A percentile compares a stretch with the other conserved stretches of the same genome.
phyloP scores from a whole-genome alignment of 2,888 invertebrate genomes.

The Chydorus sphaericus region DNA sequence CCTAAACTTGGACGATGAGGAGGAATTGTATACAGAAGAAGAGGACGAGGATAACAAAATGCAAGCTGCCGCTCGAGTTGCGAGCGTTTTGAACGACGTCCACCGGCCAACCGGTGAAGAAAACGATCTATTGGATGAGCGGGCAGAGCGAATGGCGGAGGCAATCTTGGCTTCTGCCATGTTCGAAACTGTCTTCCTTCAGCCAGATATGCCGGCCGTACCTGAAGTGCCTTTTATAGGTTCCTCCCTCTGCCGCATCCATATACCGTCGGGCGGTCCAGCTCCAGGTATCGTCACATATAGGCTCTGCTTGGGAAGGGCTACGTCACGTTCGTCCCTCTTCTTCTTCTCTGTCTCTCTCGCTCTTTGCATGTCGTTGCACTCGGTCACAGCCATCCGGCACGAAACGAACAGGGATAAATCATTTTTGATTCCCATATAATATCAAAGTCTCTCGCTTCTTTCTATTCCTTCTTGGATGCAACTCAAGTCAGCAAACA shows the following conservation, averaged over 20 bases:
- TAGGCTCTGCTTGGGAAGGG: too few relatives aligned
- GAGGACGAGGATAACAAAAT: slow-evolving; percentile 7
- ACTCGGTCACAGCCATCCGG: too few relatives aligned
- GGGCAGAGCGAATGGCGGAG: slow-evolving; percentile 11
- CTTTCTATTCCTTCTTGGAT: too few relatives aligned
- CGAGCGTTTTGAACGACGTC: slow-evolving; percentile 8
- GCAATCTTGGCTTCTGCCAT: slow-evolving; percentile 9
- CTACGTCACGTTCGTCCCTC: too few relatives aligned
- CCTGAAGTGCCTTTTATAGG: slow-evolving; percentile 11
- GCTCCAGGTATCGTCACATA: too few relatives aligned
- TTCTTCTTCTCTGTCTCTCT: too few relatives aligned
- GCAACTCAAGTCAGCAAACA: too few relatives aligned
- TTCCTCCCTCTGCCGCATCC: slow-evolving; percentile 14
- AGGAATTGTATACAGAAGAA: slow-evolving; percentile 8
- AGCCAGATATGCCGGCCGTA: background rate
- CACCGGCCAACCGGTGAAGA: slow-evolving; percentile 2
- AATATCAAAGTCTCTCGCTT: too few relatives aligned
- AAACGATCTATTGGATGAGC: background rate
- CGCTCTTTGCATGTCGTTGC: too few relatives aligned
- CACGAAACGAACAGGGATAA: too few relatives aligned
- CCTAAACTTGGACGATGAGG: background rate
- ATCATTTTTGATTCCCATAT: too few relatives aligned
- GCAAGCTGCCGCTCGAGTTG: slow-evolving; percentile 10
- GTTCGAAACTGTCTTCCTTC: slow-evolving; percentile 11
- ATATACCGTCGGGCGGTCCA: slow-evolving; percentile 4